phyloP scores from a whole-genome alignment of 1,140 invertebrate genomes.

The Zaprionus vittiger region DNA sequence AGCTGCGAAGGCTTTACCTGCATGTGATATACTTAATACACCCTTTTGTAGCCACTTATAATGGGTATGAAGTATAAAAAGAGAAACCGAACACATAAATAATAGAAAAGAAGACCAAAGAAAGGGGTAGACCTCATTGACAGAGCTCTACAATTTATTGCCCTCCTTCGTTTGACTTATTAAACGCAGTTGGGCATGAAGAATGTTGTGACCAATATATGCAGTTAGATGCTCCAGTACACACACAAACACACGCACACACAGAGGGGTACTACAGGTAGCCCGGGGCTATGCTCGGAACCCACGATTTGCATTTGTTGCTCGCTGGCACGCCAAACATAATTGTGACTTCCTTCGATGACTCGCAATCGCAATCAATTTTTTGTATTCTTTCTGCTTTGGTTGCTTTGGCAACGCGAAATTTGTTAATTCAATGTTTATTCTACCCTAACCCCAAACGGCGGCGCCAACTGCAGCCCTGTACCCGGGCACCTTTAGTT shows the following conservation, averaged over 20 bases:
- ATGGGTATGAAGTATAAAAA: constrained; percentile 13
- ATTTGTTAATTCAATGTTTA: constrained; percentile 84
- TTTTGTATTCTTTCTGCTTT: constrained; percentile 5
- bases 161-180: constrained; percentile 64
- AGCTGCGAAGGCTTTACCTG: too few relatives aligned
- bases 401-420: constrained; percentile 77
- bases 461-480: constrained; percentile 47
- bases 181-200: constrained; percentile 73
- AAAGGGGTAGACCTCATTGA: constrained; percentile 66
- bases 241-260: constrained; percentile 19
- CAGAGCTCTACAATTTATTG: constrained; percentile 59
- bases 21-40: background rate
- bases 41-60: background rate
- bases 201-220: constrained; percentile 56
- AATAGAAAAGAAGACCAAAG: constrained; percentile 14
- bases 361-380: constrained; percentile 71
- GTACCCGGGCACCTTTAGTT: constrained; percentile 20
- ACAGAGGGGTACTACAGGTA: constrained; percentile 1
- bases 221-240: constrained; percentile 40
- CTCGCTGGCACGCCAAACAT: constrained; percentile 73
- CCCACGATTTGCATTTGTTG: constrained; percentile 77
- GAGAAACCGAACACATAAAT: constrained; percentile 32
- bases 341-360: constrained; percentile 65
- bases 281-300: constrained; percentile 40
- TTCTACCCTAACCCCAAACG: constrained; percentile 55